These are phyloP conservation scores for Nesometra sesokonis DNA, from an alignment of 35 echinoderm and acorn worm genomes.

Conservation along the genomic window DNA sequence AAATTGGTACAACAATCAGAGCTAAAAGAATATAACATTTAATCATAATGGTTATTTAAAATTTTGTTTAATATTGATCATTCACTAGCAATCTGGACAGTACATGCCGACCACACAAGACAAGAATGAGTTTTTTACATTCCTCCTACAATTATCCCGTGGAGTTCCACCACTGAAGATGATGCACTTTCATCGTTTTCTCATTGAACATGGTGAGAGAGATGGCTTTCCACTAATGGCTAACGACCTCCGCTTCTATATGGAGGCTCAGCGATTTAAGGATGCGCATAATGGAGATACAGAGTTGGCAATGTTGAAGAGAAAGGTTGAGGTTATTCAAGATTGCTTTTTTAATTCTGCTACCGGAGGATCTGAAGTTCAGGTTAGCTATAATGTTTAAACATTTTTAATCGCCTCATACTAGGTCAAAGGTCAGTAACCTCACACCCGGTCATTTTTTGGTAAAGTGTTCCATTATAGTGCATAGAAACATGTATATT, in stretches of 20 bases:
- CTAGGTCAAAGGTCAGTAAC: no score
- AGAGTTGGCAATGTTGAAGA: constrained; percentile 46
- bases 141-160: constrained; percentile 38
- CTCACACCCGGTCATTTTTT: no score
- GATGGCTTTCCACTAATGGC: constrained; percentile 57
- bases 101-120: constrained; percentile 78
- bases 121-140: constrained; percentile 80
- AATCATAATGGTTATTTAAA: no score
- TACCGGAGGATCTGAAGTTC: constrained; percentile 19
- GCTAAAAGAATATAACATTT: no score
- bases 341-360: constrained; percentile 82
- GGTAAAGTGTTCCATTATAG: no score
- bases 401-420: no score
- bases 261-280: constrained; percentile 93
- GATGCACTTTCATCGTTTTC: constrained; percentile 88
- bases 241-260: constrained; percentile 82
- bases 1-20: background rate
- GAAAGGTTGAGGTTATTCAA: constrained; percentile 73
- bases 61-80: no score
- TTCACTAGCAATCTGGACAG: constrained; percentile 71
- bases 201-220: constrained; percentile 76
- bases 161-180: constrained; percentile 56
- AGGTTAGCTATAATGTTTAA: constrained; percentile 13
- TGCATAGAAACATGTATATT: no score
- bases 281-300: constrained; percentile 46